A percentile compares a stretch with the other conserved stretches of the same genome.
These are phyloP conservation scores for Indri indri DNA, from an alignment of 2,113 vertebrate species.

Conservation along the genomic window DNA sequence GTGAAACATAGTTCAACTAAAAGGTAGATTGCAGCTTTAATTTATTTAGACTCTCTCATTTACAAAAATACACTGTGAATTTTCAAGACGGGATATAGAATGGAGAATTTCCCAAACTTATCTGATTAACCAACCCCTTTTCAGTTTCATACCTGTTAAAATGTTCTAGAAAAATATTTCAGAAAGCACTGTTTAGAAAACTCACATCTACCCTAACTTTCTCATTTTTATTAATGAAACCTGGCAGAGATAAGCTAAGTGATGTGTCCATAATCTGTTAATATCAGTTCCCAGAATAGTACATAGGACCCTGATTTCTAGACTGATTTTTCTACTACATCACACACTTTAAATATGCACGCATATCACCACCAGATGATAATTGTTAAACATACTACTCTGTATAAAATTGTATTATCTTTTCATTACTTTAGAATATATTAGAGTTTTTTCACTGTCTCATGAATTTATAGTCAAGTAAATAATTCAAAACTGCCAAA, in stretches of 20 bases:
- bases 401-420: not conserved
- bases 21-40: not conserved
- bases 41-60: slow-evolving; percentile 12
- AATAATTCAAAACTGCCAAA: not conserved
- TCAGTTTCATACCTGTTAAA: not conserved
- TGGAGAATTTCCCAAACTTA: not conserved
- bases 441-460: not conserved
- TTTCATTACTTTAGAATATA: not conserved
- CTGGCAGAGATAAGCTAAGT: not conserved
- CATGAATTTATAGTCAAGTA: not conserved
- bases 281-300: not conserved
- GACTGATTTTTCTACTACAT: not conserved
- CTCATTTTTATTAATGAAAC: not conserved
- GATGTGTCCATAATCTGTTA: not conserved
- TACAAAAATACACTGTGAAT: not conserved
- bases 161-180: not conserved
- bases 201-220: not conserved
- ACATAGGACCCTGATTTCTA: not conserved
- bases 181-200: not conserved
- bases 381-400: not conserved
- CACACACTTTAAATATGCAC: not conserved
- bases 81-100: not conserved
- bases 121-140: not conserved
- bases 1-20: rapidly evolving
- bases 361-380: not conserved